These are phyloP conservation scores for Brevimyrus niger DNA, from an alignment of 2,113 vertebrate genomes.

Conservation along the genomic window DNA sequence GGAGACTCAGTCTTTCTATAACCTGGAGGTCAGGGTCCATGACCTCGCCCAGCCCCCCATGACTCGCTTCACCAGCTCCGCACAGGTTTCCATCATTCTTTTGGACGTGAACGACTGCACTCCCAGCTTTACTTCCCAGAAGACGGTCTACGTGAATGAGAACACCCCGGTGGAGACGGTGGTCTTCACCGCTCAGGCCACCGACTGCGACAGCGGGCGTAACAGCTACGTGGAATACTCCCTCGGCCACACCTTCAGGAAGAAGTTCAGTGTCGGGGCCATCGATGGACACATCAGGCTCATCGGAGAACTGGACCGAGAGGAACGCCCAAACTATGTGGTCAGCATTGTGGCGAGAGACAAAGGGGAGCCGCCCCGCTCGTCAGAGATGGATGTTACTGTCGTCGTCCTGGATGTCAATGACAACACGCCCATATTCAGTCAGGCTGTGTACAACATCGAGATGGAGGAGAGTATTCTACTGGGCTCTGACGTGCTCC, in stretches of 20 bases:
- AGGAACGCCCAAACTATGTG: conserved; percentile 78
- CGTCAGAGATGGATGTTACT: conserved; percentile 72
- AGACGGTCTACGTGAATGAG: conserved; percentile 79
- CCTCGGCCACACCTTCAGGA: conserved; percentile 59
- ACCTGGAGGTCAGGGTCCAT: conserved; percentile 75
- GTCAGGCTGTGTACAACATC: conserved; percentile 73
- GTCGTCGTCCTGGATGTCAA: conserved; percentile 85
- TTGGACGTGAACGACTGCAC: conserved; percentile 88
- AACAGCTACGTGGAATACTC: conserved; percentile 94
- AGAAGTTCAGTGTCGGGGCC: conserved; percentile 77
- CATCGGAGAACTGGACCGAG: conserved; percentile 80
- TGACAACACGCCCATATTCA: conserved; percentile 83
- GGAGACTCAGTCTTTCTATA: conserved; percentile 91
- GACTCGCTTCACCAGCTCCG: conserved; percentile 75
- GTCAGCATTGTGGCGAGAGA: conserved; percentile 81
- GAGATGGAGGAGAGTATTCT: conserved; percentile 78
- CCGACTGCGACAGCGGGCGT: conserved; percentile 82
- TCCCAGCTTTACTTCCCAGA: conserved; percentile 77
- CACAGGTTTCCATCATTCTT: conserved; percentile 86
- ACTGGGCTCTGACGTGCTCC: conserved; percentile 76
- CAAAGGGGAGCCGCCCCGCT: conserved; percentile 82
- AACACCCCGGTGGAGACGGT: conserved; percentile 81
- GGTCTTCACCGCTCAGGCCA: conserved; percentile 76
- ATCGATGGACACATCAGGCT: conserved; percentile 78
- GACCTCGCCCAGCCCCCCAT: conserved; percentile 66